Percentiles rank a stretch among this genome's conserved stretches.
phyloP scores from a whole-genome alignment of 2,797 vertebrate genomes.

The Oryzias sinensis region DNA sequence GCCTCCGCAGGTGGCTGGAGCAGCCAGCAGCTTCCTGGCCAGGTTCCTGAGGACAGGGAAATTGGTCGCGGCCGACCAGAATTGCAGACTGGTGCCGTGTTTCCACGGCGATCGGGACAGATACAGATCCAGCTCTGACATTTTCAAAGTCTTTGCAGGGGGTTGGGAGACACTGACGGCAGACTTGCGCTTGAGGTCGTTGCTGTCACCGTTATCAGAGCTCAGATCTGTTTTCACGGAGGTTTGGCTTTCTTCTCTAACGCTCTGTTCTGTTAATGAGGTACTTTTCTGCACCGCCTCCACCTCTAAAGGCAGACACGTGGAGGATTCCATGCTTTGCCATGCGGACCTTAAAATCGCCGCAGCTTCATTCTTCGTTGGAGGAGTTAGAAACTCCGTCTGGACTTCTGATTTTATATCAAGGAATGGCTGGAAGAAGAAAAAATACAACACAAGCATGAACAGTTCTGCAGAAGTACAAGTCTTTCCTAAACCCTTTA shows the following conservation, averaged over 20 bases:
- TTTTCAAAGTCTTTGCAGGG: constrained; percentile 51
- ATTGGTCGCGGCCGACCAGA: constrained; percentile 68
- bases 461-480: too few relatives aligned
- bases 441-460: too few relatives aligned
- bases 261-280: constrained; percentile 10
- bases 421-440: constrained; percentile 66
- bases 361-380: constrained; percentile 60
- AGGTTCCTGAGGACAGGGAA: constrained; percentile 68
- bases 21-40: constrained; percentile 69
- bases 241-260: constrained; percentile 16
- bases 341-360: constrained; percentile 53
- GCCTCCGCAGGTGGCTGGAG: constrained; percentile 75
- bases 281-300: constrained; percentile 10
- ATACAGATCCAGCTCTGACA: constrained; percentile 68
- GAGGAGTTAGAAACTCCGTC: constrained; percentile 47
- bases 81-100: constrained; percentile 49
- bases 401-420: constrained; percentile 38
- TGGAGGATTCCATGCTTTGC: constrained; percentile 8
- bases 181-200: constrained; percentile 65
- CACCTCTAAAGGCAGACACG: not conserved
- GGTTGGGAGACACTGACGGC: constrained; percentile 55
- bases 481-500: too few relatives aligned
- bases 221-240: not conserved
- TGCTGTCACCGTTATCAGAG: constrained; percentile 20
- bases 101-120: constrained; percentile 65